These are phyloP conservation scores for Simalia tracyae DNA, from an alignment of 2,797 vertebrate species.

Conservation along the genomic window DNA sequence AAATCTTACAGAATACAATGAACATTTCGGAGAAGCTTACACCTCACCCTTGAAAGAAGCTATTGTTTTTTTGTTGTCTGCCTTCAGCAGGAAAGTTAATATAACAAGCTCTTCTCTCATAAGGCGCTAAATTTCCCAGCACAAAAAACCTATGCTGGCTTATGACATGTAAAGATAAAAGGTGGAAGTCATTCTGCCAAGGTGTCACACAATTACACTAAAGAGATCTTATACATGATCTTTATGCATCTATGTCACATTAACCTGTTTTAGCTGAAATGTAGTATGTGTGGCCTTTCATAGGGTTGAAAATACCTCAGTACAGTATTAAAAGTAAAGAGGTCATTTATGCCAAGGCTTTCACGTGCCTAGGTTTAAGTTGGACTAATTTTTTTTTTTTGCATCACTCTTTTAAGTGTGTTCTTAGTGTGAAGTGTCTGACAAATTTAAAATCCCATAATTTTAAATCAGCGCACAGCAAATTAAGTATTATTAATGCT, in stretches of 20 bases:
- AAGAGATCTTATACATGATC: not conserved
- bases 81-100: conserved; percentile 8
- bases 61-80: conserved; percentile 33
- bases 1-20: conserved; percentile 17
- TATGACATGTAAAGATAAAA: not conserved
- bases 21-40: not conserved
- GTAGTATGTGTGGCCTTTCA: not conserved
- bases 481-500: not conserved
- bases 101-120: conserved; percentile 21
- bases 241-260: not conserved
- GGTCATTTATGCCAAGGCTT: not conserved
- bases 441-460: not conserved
- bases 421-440: not conserved
- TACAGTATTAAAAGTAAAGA: not conserved
- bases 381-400: conserved; percentile 7
- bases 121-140: not conserved
- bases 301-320: rapidly evolving
- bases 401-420: not conserved
- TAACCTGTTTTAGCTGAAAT: not conserved
- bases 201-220: conserved; percentile 14
- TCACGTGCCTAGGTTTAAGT: rapidly evolving
- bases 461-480: not conserved
- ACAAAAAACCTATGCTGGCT: not conserved
- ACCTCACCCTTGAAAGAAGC: conserved; percentile 19
- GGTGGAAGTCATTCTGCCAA: not conserved